These are phyloP conservation scores for Cepaea nemoralis DNA, from an alignment of 1,140 invertebrate species.

Conservation along the genomic window DNA sequence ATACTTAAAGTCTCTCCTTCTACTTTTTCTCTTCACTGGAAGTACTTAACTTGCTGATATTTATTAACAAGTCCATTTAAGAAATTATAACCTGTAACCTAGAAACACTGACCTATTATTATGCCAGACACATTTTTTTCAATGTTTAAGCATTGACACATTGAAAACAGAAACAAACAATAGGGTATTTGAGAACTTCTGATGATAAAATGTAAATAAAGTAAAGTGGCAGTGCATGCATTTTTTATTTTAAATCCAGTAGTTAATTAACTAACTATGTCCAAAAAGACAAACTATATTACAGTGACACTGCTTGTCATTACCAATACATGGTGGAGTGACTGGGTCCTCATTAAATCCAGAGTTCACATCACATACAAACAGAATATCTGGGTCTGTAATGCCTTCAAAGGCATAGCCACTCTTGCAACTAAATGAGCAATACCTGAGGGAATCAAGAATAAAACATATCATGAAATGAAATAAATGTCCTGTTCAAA, in stretches of 20 bases:
- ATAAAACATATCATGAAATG: neutral
- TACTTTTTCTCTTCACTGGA: too few species aligned
- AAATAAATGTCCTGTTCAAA: neutral
- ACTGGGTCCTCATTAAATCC: slow-evolving; percentile 25
- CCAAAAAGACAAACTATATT: slow-evolving; percentile 11
- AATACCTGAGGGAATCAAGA: slow-evolving; percentile 7
- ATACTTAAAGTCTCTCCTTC: too few species aligned
- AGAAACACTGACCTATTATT: too few species aligned
- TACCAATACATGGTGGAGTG: slow-evolving; percentile 36
- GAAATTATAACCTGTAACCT: too few species aligned
- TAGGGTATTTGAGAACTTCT: too few species aligned
- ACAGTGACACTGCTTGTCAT: slow-evolving; percentile 23
- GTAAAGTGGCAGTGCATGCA: neutral
- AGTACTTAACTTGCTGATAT: too few species aligned
- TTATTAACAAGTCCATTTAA: too few species aligned
- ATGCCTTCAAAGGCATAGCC: slow-evolving; percentile 32
- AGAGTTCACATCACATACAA: slow-evolving; percentile 25
- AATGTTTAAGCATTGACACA: too few species aligned
- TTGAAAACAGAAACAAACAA: too few species aligned
- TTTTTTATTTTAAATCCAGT: neutral
- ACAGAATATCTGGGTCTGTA: slow-evolving; percentile 16
- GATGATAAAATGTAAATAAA: neutral
- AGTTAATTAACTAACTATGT: neutral
- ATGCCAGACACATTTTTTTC: too few species aligned
- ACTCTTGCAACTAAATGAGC: slow-evolving; percentile 23